Evolutionary conservation across 1,140 invertebrate genomes (phyloP).

Genomic region (Lysiphlebus fabarum): DNA sequence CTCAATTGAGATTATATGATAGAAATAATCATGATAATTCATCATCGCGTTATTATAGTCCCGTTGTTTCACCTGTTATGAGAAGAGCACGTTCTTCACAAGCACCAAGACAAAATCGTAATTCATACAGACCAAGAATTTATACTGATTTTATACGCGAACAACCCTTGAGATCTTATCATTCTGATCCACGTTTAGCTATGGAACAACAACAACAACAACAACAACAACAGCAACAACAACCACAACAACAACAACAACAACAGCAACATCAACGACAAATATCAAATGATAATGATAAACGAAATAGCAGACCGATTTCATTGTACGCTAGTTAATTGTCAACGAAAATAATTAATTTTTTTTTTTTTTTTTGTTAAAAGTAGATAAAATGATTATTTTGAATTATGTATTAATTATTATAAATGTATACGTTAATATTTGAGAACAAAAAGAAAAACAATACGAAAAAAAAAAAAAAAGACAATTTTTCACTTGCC

Average conservation of each 20-base stretch:
- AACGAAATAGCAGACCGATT: constrained; percentile 40
- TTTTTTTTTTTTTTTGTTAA: background rate
- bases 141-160: constrained; percentile 45
- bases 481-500: constrained; percentile 14
- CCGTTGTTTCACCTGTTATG: constrained; percentile 35
- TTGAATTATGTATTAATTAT: background rate
- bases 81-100: constrained; percentile 24
- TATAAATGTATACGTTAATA: background rate
- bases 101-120: constrained; percentile 25
- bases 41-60: constrained; percentile 36
- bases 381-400: too few relatives aligned
- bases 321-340: constrained; percentile 44
- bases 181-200: constrained; percentile 45
- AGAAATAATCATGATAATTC: constrained; percentile 32
- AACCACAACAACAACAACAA: too few relatives aligned
- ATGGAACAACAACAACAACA: constrained; percentile 30
- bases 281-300: constrained; percentile 20
- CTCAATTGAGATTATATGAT: constrained; percentile 31
- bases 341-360: constrained; percentile 17
- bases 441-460: too few relatives aligned
- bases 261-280: background rate
- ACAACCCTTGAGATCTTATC: constrained; percentile 41
- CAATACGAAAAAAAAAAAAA: background rate
- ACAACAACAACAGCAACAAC: constrained; percentile 11
- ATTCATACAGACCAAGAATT: constrained; percentile 37